phyloP scores from a whole-genome alignment of 2,888 invertebrate species.

The Meteorus cinctellus region DNA sequence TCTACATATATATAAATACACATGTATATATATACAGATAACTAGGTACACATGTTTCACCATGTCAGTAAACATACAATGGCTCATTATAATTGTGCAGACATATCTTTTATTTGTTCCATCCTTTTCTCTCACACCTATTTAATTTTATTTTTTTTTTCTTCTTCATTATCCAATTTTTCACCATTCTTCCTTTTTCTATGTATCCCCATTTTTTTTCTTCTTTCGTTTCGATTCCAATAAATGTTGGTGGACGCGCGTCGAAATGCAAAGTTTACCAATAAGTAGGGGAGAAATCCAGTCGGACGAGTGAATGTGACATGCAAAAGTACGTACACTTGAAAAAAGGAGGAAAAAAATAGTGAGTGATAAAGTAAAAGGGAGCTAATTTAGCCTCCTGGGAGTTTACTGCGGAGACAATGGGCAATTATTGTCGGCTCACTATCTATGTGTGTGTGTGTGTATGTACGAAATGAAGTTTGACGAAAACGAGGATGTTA shows the following conservation, averaged over 20 bases:
- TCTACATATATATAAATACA: not conserved
- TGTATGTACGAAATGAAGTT: conserved; percentile 62
- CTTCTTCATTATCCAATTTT: not conserved
- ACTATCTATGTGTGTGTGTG: conserved; percentile 29
- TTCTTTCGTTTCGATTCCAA: conserved; percentile 8
- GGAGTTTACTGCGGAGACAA: conserved; percentile 64
- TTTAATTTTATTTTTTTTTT: not conserved
- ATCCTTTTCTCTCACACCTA: too few species aligned
- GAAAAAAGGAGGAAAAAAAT: not conserved
- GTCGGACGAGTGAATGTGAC: not conserved
- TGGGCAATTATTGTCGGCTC: conserved; percentile 68
- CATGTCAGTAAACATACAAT: too few species aligned
- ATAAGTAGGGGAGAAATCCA: not conserved
- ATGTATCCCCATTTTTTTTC: not conserved
- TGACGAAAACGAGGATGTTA: conserved; percentile 59
- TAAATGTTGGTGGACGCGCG: conserved; percentile 24
- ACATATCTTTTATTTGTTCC: too few species aligned
- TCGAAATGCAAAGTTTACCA: conserved; percentile 21
- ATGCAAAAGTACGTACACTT: not conserved
- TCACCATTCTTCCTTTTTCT: not conserved
- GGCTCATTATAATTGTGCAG: too few species aligned
- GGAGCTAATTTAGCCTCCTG: conserved; percentile 64
- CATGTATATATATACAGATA: too few species aligned
- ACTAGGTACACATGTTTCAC: too few species aligned
- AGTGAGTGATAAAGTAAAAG: conserved; percentile 34